Percentiles rank a stretch among this genome's conserved stretches.
Evolutionary conservation across 2,113 vertebrate species (phyloP).

Genomic region (Notechis scutatus): DNA sequence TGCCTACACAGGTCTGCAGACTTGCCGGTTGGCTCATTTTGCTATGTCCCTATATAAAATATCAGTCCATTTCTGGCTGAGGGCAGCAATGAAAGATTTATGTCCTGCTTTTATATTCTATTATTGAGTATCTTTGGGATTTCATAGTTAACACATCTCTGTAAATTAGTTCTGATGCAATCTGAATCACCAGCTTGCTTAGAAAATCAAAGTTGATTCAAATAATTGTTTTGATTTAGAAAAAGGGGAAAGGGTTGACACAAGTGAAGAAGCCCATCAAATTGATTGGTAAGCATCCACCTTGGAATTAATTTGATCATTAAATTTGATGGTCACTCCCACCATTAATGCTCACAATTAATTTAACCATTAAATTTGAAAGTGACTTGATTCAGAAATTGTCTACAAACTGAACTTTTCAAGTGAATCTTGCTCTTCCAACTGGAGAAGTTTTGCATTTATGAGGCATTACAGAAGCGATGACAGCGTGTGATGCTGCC

Average conservation of each 20-base stretch:
- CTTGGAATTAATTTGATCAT: not conserved
- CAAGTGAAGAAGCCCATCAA: not conserved
- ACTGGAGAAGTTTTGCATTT: not conserved
- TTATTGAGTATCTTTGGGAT: not conserved
- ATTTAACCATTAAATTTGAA: not conserved
- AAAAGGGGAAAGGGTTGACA: not conserved
- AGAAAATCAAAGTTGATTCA: not conserved
- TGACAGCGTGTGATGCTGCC: not conserved
- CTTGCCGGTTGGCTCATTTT: not conserved
- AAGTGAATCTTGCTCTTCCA: not conserved
- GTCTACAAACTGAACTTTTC: not conserved
- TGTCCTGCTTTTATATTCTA: not conserved
- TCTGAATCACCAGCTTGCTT: not conserved
- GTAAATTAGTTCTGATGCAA: not conserved
- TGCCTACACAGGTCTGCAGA: not conserved
- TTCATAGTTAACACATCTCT: not conserved
- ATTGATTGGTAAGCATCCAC: not conserved
- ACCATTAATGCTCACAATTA: not conserved
- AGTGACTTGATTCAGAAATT: not conserved
- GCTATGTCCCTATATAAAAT: not conserved
- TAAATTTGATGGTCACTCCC: not conserved
- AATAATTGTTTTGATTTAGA: not conserved
- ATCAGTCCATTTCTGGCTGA: not conserved
- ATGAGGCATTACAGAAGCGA: not conserved
- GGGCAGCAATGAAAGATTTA: not conserved